A percentile compares a stretch with the other conserved stretches of the same genome.
These are phyloP conservation scores for Artibeus jamaicensis DNA, from an alignment of 2,797 vertebrate species.

Conservation along the genomic window DNA sequence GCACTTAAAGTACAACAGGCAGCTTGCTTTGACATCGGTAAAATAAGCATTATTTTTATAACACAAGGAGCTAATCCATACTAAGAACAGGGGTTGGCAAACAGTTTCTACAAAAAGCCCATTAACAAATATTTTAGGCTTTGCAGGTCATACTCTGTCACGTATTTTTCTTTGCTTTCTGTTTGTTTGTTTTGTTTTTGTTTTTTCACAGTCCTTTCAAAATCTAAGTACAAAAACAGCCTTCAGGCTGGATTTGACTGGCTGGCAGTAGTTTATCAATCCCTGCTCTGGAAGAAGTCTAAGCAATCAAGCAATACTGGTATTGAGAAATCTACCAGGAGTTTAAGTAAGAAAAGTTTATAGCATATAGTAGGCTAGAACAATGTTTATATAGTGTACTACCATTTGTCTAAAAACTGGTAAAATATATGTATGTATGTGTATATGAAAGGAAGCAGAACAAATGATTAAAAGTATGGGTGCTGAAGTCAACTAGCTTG, in stretches of 20 bases:
- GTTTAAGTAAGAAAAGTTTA: constrained; percentile 11
- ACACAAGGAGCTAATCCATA: constrained; percentile 23
- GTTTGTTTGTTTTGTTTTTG: background rate
- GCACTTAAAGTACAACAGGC: background rate
- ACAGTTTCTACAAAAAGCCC: background rate
- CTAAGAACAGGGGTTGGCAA: background rate
- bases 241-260: background rate
- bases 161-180: background rate
- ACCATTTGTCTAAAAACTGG: background rate
- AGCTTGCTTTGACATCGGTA: constrained; percentile 7
- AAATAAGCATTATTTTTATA: constrained; percentile 4
- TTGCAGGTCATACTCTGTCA: background rate
- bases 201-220: background rate
- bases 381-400: background rate
- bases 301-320: background rate
- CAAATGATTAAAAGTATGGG: background rate
- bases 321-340: background rate
- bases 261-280: background rate
- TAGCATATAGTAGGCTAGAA: background rate
- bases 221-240: background rate
- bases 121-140: constrained; percentile 22
- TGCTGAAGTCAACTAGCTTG: background rate
- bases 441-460: background rate
- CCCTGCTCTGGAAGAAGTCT: background rate
- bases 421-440: background rate